A percentile compares a stretch with the other conserved stretches of the same genome.
Evolutionary conservation across 2,888 invertebrate species (phyloP).

Genomic region (Pollenia labialis): DNA sequence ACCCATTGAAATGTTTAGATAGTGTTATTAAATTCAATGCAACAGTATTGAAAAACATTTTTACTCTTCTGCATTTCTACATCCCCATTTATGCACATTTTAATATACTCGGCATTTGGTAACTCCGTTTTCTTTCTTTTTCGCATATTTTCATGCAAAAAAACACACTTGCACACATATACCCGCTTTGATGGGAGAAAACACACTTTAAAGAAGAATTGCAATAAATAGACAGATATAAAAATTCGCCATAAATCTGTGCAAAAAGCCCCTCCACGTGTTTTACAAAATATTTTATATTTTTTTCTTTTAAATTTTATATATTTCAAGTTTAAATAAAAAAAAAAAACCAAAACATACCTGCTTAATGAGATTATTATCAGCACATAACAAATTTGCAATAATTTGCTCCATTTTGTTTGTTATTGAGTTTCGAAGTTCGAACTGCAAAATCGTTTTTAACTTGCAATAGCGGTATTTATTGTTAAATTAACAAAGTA

Average conservation of each 20-base stretch:
- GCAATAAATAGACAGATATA: constrained; percentile 20
- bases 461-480: background rate
- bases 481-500: constrained; percentile 9
- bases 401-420: constrained; percentile 86
- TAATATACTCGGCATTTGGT: constrained; percentile 7
- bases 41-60: no score
- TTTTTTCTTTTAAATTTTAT: background rate
- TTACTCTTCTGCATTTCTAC: background rate
- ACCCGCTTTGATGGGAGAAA: background rate
- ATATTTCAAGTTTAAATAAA: background rate
- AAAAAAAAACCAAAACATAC: constrained; percentile 81
- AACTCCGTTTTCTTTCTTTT: constrained; percentile 15
- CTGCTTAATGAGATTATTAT: constrained; percentile 86
- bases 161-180: background rate
- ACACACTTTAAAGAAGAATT: constrained; percentile 19
- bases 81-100: background rate
- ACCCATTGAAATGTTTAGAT: no score
- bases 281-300: constrained; percentile 3
- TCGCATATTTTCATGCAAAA: background rate
- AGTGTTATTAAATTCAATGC: no score
- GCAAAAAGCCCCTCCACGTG: constrained; percentile 56
- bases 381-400: constrained; percentile 86
- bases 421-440: constrained; percentile 1
- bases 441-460: constrained; percentile 3
- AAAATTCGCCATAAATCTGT: constrained; percentile 21